Evolutionary conservation across 2,888 invertebrate species (phyloP), one percentile per base, ranked within the genome.

Genomic region (Lasioglossum villosulum): DNA sequence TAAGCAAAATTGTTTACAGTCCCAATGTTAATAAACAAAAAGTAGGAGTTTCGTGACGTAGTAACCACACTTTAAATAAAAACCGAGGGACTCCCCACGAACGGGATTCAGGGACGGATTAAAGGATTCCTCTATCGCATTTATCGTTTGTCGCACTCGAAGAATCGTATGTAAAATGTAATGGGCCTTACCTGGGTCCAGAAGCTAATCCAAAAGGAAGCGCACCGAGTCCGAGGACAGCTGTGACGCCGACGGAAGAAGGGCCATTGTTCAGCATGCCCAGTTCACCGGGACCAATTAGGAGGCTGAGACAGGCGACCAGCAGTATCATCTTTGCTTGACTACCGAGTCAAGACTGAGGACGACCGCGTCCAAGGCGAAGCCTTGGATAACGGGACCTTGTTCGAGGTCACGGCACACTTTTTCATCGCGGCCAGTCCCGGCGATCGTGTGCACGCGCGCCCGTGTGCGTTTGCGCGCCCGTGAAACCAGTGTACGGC

Each of bases 331-430:
- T 95, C 93, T 92, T 94, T 91, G 92, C 92, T 93, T 92, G 94
- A 93, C 94, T 94, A 92, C 93, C 90, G 93, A 92, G 93, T 93
- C 94, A 93, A 94, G 93, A 94, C 94, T 94, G 94, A 91, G 90
- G 90, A 92, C 88, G 92, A 92, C 91, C 90, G 92, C 84, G 91
- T 90, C 88, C 90, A 91, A 90, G 93, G 91, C 92, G 84, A 89
- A 80, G 92, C 88, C 87, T 86, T 89, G 92, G 91, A 92, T 94
- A 94, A 93, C 94, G 94, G 93, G 92, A 94, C 91, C 93, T 93
- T 92, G 92, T 95, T 95, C 94, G 94, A 94, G 95, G 95, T 93
- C 95, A 93, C 92, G 95, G 86, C 95, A 94, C 78, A 95, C 95
- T 94, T 95, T 84, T 94, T 92, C 91, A 80, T 59, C 75, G 71